phyloP scores from a whole-genome alignment of 2,888 invertebrate genomes.

The Thalpophila matura region DNA sequence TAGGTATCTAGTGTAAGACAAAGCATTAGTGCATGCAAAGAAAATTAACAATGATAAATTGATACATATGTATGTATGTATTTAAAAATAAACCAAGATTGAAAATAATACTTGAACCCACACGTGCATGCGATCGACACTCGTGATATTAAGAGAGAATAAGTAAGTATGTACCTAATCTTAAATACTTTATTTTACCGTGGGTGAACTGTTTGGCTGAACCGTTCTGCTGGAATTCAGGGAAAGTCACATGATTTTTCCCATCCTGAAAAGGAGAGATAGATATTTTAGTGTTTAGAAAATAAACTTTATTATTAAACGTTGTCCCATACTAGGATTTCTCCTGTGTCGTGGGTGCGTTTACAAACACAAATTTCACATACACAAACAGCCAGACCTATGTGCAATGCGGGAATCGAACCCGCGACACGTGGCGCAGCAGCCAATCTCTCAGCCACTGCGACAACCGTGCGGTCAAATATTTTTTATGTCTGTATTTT shows the following conservation, averaged over 20 bases:
- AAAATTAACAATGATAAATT: slow-evolving; percentile 67
- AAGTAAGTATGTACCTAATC: slow-evolving; percentile 92
- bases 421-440: too few relatives aligned
- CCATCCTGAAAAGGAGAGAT: slow-evolving; percentile 92
- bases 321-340: too few relatives aligned
- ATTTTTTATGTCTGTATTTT: neutral
- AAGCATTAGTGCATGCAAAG: slow-evolving; percentile 79
- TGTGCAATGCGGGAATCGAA: too few relatives aligned
- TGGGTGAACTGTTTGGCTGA: slow-evolving; percentile 96
- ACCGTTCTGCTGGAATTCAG: slow-evolving; percentile 97
- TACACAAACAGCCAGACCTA: too few relatives aligned
- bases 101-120: slow-evolving; percentile 82
- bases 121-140: slow-evolving; percentile 90
- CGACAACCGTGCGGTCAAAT: too few relatives aligned
- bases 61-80: slow-evolving; percentile 57
- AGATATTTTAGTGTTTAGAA: neutral
- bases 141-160: slow-evolving; percentile 87
- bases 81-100: slow-evolving; percentile 65
- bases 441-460: too few relatives aligned
- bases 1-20: slow-evolving; percentile 71
- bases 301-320: neutral
- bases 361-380: too few relatives aligned
- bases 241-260: slow-evolving; percentile 97
- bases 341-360: too few relatives aligned
- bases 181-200: slow-evolving; percentile 94